phyloP scores from a whole-genome alignment of 2,888 invertebrate genomes.

The Emesis russula region DNA sequence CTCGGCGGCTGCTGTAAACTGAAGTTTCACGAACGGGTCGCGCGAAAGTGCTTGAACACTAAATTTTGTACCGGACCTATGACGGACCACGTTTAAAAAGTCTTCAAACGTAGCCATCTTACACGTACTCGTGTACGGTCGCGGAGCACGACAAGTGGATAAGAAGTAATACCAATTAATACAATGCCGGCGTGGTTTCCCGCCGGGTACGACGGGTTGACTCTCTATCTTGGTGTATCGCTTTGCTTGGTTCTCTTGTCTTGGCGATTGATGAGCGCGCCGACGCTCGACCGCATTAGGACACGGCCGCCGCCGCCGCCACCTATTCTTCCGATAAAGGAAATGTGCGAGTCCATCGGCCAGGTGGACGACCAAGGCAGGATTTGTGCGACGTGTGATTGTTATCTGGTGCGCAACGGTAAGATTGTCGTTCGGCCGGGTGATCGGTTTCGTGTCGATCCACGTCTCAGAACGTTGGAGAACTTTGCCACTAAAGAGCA shows the following conservation, averaged over 20 bases:
- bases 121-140: no score
- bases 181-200: slow-evolving; percentile 12
- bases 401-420: not conserved
- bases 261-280: slow-evolving; percentile 1
- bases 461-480: slow-evolving; percentile 25
- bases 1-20: no score
- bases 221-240: not conserved
- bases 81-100: no score
- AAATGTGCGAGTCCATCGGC: slow-evolving; percentile 1
- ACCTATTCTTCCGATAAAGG: not conserved
- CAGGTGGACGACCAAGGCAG: slow-evolving; percentile 14
- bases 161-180: not conserved
- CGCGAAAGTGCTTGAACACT: no score
- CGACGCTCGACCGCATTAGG: not conserved
- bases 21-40: no score
- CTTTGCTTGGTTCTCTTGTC: not conserved
- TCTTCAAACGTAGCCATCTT: no score
- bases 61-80: no score
- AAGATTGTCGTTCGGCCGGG: not conserved
- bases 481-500: slow-evolving; percentile 19
- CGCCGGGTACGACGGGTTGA: not conserved
- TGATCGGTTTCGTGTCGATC: slow-evolving; percentile 20
- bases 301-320: not conserved
- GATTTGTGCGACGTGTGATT: not conserved
- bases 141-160: not conserved